Conservation (phyloP, 2,888 invertebrate genomes). For the Mechanitis messenoides region DNA sequence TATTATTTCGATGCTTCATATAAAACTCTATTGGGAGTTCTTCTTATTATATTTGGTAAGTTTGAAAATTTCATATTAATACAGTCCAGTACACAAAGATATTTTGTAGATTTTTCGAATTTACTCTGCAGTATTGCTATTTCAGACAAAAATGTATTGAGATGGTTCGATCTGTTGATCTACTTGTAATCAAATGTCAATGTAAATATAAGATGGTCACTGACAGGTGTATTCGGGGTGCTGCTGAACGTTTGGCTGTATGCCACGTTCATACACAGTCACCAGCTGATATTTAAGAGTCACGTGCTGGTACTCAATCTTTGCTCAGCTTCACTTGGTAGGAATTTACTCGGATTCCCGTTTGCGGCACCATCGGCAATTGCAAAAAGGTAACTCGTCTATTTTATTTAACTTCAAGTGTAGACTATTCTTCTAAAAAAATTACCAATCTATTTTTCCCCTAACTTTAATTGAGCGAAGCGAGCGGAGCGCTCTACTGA, state of each 20-base stretch:
- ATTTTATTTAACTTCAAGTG: no score
- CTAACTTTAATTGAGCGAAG: no score
- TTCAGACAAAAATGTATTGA: no score
- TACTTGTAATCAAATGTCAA: slow-evolving; percentile 13
- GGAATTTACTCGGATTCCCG: slow-evolving; percentile 72
- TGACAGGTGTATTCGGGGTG: slow-evolving; percentile 72
- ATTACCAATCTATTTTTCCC: no score
- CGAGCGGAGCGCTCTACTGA: no score
- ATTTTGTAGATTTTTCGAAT: no score
- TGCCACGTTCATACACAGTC: slow-evolving; percentile 73
- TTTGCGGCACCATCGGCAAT: slow-evolving; percentile 74
- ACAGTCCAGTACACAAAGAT: no score
- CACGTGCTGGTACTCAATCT: slow-evolving; percentile 74
- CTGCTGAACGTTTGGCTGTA: slow-evolving; percentile 76
- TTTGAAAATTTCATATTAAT: slow-evolving; percentile 21
- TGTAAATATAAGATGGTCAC: slow-evolving; percentile 10
- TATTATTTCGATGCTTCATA: slow-evolving; percentile 74
- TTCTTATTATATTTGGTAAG: slow-evolving; percentile 74
- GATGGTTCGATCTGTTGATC: no score
- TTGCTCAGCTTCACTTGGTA: slow-evolving; percentile 70
- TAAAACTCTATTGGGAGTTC: slow-evolving; percentile 71
- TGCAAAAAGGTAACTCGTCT: slow-evolving; percentile 59
- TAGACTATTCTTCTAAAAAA: no score
- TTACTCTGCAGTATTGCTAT: no score
- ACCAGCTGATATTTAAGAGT: slow-evolving; percentile 70